These are phyloP conservation scores for Corythaixoides concolor DNA, from an alignment of 2,113 vertebrate genomes.

Conservation along the genomic window DNA sequence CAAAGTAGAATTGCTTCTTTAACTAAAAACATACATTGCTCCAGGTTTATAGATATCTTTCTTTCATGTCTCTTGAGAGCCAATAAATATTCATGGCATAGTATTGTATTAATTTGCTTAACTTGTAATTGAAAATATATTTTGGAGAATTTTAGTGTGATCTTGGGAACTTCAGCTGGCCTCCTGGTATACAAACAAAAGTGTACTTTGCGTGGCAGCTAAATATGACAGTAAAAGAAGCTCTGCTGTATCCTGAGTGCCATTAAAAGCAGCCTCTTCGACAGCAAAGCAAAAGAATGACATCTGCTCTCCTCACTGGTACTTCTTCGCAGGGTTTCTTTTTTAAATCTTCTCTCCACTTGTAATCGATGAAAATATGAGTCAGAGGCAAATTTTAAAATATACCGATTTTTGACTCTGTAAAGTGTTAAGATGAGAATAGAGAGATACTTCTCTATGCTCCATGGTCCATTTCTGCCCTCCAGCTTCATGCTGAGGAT, in stretches of 20 bases:
- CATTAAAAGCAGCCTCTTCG: neutral
- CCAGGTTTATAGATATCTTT: neutral
- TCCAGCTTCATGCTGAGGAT: neutral
- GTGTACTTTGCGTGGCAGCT: neutral
- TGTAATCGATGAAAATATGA: neutral
- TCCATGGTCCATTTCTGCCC: neutral
- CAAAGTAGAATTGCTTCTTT: neutral
- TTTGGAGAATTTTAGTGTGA: neutral
- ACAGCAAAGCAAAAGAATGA: neutral
- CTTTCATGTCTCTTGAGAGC: neutral
- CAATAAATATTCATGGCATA: neutral
- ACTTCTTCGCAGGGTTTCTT: neutral
- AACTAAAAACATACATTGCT: neutral
- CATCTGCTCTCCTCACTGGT: neutral
- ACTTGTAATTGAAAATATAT: neutral
- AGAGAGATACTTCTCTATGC: neutral
- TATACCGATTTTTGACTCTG: rapidly evolving
- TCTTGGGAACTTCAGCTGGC: neutral
- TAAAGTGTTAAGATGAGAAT: neutral
- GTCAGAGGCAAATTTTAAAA: neutral
- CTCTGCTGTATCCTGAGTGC: neutral
- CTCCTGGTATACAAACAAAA: neutral
- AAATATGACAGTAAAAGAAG: neutral
- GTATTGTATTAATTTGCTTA: neutral
- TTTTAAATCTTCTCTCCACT: neutral